phyloP scores from a whole-genome alignment of 2,797 vertebrate genomes.

The Oreochromis mossambicus region DNA sequence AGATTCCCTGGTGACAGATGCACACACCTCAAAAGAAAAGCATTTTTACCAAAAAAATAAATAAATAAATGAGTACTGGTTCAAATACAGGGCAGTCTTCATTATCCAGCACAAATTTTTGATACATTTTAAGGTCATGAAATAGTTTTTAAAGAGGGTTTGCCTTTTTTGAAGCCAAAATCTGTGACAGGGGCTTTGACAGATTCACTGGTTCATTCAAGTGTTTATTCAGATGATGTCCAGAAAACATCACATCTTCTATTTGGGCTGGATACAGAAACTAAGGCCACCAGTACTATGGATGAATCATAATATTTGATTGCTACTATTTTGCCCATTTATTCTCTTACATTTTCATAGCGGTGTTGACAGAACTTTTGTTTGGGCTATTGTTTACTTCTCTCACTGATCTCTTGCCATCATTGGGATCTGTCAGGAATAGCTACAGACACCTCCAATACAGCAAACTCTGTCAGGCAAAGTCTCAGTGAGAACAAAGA shows the following conservation, averaged over 20 bases:
- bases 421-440: conserved; percentile 9
- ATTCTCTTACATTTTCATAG: not conserved
- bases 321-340: not conserved
- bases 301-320: not conserved
- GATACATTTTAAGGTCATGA: not conserved
- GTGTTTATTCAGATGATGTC: not conserved
- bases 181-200: not conserved
- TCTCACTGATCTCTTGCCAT: conserved; percentile 13
- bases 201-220: not conserved
- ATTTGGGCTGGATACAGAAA: not conserved
- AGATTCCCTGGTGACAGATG: conserved; percentile 2
- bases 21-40: not conserved
- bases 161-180: not conserved
- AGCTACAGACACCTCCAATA: not conserved
- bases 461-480: not conserved
- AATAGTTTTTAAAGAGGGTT: not conserved
- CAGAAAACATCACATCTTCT: not conserved
- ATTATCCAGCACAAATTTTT: not conserved
- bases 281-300: not conserved
- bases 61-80: not conserved
- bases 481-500: conserved; percentile 17
- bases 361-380: conserved; percentile 33
- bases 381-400: conserved; percentile 15
- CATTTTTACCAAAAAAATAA: not conserved
- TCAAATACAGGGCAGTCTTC: not conserved